phyloP scores from a whole-genome alignment of 1,140 invertebrate genomes.

The Drosophila tani region DNA sequence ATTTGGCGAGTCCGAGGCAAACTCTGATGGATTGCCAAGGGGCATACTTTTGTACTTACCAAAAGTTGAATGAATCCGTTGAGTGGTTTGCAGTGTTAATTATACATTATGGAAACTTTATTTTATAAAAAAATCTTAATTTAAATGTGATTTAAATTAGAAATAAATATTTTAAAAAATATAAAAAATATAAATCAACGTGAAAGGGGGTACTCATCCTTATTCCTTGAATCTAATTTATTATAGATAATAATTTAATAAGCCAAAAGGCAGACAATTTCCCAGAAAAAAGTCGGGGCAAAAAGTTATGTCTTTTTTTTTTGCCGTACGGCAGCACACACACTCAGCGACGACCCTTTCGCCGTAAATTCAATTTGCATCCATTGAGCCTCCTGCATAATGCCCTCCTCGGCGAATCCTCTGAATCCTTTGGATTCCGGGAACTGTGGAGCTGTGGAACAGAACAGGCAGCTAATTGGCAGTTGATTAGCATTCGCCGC shows the following conservation, averaged over 20 bases:
- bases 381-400: conserved; percentile 14
- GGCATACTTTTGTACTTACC: neutral
- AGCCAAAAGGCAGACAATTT: neutral
- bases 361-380: conserved; percentile 28
- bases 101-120: neutral
- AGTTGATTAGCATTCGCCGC: conserved; percentile 36
- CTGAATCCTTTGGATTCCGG: conserved; percentile 3
- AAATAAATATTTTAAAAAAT: neutral
- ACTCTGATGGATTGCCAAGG: conserved; percentile 29
- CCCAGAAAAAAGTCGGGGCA: neutral
- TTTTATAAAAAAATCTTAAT: too few relatives aligned
- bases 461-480: conserved; percentile 43
- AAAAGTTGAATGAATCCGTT: neutral
- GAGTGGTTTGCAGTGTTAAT: neutral
- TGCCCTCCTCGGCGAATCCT: neutral
- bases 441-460: neutral
- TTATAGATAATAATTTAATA: conserved; percentile 10
- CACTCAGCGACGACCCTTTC: conserved; percentile 2
- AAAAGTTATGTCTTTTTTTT: conserved; percentile 13
- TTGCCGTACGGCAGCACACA: neutral
- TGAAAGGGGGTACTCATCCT: too few relatives aligned
- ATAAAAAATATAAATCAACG: too few relatives aligned
- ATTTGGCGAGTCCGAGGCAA: conserved; percentile 12
- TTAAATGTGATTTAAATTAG: neutral
- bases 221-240: neutral